Conservation (phyloP, 37 sponge, comb jelly and placozoan species). For the Tethya wilhelma region DNA sequence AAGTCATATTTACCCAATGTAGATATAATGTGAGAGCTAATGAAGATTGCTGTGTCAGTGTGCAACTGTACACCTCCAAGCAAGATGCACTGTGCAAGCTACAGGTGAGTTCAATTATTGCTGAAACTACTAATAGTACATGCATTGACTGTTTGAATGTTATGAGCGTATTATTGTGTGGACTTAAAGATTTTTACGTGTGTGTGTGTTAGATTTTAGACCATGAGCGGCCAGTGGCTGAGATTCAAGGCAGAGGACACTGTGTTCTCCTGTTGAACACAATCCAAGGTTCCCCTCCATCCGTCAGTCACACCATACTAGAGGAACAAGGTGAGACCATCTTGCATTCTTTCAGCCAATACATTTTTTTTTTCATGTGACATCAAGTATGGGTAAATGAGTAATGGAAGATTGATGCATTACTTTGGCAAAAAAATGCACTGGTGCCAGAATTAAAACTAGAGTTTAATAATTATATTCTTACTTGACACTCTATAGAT, state of each 20-base stretch:
- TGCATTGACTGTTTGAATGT: not conserved
- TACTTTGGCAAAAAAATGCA: not conserved
- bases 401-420: too few species aligned
- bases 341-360: too few species aligned
- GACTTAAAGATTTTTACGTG: too few species aligned
- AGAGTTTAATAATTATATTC: not conserved
- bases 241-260: constrained; percentile 67
- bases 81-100: constrained; percentile 75
- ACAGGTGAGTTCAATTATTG: constrained; percentile 59
- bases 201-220: constrained; percentile 89
- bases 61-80: constrained; percentile 86
- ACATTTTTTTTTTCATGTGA: too few species aligned
- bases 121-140: not conserved
- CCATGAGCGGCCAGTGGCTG: constrained; percentile 37
- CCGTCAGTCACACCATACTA: not conserved
- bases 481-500: not conserved
- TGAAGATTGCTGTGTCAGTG: constrained; percentile 66
- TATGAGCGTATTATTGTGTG: constrained; percentile 1
- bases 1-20: not conserved
- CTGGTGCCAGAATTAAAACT: not conserved
- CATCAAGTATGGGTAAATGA: too few species aligned
- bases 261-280: constrained; percentile 74
- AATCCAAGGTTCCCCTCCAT: constrained; percentile 28
- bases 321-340: too few species aligned
- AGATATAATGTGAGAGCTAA: constrained; percentile 8